Evolutionary conservation across 2,113 vertebrate genomes (phyloP).

Genomic region (Neofelis nebulosa): DNA sequence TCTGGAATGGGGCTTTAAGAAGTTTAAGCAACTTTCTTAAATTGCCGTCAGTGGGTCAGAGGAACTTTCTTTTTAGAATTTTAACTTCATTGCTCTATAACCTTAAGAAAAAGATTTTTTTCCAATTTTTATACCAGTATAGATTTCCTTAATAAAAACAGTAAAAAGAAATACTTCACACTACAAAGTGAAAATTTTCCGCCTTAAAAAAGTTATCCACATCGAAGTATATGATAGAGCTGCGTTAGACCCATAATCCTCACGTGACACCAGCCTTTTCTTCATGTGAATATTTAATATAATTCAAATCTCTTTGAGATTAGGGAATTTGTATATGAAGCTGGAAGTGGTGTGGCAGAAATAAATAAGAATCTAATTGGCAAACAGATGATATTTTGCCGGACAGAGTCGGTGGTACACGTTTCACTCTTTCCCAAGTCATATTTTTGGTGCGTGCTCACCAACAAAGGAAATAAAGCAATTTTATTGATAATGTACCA

Average conservation of each 20-base stretch:
- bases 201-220: neutral
- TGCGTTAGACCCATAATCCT: neutral
- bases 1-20: neutral
- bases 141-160: neutral
- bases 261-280: accelerated
- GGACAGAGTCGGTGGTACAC: accelerated
- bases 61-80: neutral
- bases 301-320: neutral
- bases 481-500: neutral
- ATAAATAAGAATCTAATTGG: neutral
- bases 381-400: neutral
- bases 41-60: neutral
- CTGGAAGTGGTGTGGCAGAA: neutral
- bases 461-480: neutral
- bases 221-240: neutral
- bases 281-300: neutral
- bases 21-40: neutral
- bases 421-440: neutral
- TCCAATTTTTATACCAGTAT: neutral
- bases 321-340: neutral
- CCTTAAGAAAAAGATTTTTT: neutral
- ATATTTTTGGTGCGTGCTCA: neutral
- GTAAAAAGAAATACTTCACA: neutral
- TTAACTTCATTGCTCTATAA: neutral
- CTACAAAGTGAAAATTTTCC: neutral